Evolutionary conservation across 2,797 vertebrate genomes (phyloP).

Genomic region (Tinamus major): DNA sequence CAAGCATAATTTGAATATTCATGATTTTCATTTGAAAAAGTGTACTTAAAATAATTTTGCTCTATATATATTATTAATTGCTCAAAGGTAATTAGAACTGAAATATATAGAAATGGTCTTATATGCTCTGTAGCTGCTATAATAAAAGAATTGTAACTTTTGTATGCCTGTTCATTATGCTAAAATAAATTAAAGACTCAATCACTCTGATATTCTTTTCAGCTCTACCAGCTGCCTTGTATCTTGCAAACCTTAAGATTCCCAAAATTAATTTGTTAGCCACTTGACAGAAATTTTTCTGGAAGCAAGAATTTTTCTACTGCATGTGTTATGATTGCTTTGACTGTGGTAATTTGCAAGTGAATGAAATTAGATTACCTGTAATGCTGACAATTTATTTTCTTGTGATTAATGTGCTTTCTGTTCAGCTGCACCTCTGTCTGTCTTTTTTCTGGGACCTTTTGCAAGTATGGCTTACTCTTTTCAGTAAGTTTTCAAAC

Average conservation of each 20-base stretch:
- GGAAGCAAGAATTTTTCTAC: neutral
- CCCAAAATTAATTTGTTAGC: conserved; percentile 34
- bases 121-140: neutral
- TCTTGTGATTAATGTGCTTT: neutral
- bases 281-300: conserved; percentile 16
- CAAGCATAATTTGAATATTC: conserved; percentile 29
- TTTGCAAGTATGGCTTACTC: neutral
- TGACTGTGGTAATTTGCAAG: neutral
- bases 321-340: neutral
- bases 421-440: fast-evolving
- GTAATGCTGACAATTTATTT: neutral
- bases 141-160: neutral
- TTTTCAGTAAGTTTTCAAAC: neutral
- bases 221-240: neutral
- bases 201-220: conserved; percentile 14
- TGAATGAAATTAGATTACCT: neutral
- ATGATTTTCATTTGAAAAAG: conserved; percentile 25
- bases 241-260: conserved; percentile 3
- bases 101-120: conserved; percentile 15
- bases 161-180: too few species aligned
- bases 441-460: neutral
- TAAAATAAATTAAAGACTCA: conserved; percentile 53
- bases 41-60: neutral
- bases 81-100: conserved; percentile 60
- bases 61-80: conserved; percentile 59